phyloP scores from a whole-genome alignment of 2,797 vertebrate species.

The Galago senegalensis region DNA sequence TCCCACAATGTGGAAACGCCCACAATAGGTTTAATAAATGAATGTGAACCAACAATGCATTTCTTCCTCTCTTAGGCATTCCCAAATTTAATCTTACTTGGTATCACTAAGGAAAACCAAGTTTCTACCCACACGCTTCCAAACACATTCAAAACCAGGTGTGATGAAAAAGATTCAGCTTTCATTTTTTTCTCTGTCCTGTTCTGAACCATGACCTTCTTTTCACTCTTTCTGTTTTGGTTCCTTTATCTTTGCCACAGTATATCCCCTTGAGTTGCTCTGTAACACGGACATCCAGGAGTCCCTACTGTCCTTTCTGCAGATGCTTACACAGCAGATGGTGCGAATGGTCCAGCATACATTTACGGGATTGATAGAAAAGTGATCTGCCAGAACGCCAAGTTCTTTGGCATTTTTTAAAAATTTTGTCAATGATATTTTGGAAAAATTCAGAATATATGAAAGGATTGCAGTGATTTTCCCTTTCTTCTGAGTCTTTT shows the following conservation, averaged over 20 bases:
- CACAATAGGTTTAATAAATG: constrained; percentile 44
- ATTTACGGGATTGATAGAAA: constrained; percentile 73
- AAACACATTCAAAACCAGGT: not conserved
- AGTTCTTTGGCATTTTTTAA: constrained; percentile 68
- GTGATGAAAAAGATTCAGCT: not conserved
- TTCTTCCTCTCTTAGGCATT: constrained; percentile 36
- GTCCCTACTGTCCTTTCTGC: constrained; percentile 40
- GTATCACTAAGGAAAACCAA: not conserved
- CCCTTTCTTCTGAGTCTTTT: not conserved
- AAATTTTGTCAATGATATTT: constrained; percentile 27
- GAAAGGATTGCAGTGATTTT: constrained; percentile 40
- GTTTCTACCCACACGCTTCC: not conserved
- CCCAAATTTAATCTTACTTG: not conserved
- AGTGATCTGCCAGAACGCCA: constrained; percentile 62
- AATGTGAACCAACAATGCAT: not conserved
- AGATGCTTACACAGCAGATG: constrained; percentile 73
- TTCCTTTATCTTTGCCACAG: not conserved
- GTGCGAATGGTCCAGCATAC: constrained; percentile 60
- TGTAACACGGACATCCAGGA: constrained; percentile 71
- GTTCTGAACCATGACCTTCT: not conserved
- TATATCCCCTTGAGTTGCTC: constrained; percentile 41
- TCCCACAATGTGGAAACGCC: not conserved
- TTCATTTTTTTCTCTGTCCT: not conserved
- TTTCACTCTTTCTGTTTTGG: not conserved
- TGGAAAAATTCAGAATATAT: constrained; percentile 60